phyloP scores from a whole-genome alignment of 1,140 invertebrate genomes.

The Telenomus remus region DNA sequence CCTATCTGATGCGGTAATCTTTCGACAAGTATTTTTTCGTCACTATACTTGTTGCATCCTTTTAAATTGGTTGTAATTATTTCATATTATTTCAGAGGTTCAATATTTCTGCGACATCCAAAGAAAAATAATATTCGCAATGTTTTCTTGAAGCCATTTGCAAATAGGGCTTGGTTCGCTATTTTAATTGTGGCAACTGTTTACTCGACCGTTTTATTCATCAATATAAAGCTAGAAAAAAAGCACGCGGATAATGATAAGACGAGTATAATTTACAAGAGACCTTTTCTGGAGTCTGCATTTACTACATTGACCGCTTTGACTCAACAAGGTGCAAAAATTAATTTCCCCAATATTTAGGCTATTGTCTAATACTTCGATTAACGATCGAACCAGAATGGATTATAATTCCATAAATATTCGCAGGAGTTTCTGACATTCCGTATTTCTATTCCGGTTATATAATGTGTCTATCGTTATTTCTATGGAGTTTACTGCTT shows the following conservation, averaged over 20 bases:
- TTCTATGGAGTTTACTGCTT: conserved; percentile 80
- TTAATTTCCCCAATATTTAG: too few relatives aligned
- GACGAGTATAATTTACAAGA: conserved; percentile 10
- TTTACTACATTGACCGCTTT: conserved; percentile 72
- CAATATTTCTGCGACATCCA: conserved; percentile 81
- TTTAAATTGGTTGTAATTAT: too few relatives aligned
- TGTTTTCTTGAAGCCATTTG: conserved; percentile 65
- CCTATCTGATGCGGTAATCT: conserved; percentile 78
- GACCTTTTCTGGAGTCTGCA: conserved; percentile 57
- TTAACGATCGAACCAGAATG: too few relatives aligned
- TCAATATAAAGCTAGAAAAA: conserved; percentile 43
- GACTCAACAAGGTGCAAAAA: conserved; percentile 79
- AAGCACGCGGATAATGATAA: not conserved
- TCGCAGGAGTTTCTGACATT: conserved; percentile 73
- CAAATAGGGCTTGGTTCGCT: conserved; percentile 46
- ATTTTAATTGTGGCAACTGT: not conserved
- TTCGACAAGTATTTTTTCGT: too few relatives aligned
- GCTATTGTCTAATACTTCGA: too few relatives aligned
- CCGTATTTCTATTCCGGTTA: conserved; percentile 77
- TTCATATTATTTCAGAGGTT: conserved; percentile 67
- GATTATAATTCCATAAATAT: too few relatives aligned
- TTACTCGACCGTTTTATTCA: conserved; percentile 52
- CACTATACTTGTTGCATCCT: too few relatives aligned
- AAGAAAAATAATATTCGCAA: conserved; percentile 77
- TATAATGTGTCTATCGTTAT: conserved; percentile 78